Evolutionary conservation across 2,113 vertebrate genomes (phyloP).

Genomic region (Anhinga rufa): DNA sequence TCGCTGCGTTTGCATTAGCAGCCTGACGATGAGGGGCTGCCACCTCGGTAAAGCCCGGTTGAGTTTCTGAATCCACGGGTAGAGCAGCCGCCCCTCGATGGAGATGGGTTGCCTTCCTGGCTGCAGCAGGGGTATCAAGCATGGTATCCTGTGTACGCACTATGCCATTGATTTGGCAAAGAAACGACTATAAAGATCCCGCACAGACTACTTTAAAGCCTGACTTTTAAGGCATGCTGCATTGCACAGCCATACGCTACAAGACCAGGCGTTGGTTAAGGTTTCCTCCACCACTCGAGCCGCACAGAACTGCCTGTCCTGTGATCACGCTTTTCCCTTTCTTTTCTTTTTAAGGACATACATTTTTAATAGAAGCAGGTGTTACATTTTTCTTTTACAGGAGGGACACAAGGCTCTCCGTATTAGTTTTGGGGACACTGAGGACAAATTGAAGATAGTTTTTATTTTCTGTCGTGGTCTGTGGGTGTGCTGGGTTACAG

Average conservation of each 20-base stretch:
- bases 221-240: neutral
- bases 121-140: fast-evolving
- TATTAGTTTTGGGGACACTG: neutral
- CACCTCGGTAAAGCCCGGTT: neutral
- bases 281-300: neutral
- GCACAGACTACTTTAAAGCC: neutral
- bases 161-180: neutral
- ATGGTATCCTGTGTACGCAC: fast-evolving
- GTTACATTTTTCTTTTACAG: neutral
- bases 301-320: neutral
- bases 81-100: neutral
- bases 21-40: neutral
- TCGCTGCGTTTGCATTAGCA: neutral
- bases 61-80: neutral
- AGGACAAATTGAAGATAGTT: conserved; percentile 14
- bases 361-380: conserved; percentile 13
- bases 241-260: fast-evolving
- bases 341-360: neutral
- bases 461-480: conserved; percentile 4
- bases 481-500: neutral
- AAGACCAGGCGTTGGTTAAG: neutral
- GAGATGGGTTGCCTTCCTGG: neutral
- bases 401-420: neutral
- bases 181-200: neutral
- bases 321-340: neutral